Conservation (phyloP, 2,113 vertebrate genomes). For the Strix aluco region DNA sequence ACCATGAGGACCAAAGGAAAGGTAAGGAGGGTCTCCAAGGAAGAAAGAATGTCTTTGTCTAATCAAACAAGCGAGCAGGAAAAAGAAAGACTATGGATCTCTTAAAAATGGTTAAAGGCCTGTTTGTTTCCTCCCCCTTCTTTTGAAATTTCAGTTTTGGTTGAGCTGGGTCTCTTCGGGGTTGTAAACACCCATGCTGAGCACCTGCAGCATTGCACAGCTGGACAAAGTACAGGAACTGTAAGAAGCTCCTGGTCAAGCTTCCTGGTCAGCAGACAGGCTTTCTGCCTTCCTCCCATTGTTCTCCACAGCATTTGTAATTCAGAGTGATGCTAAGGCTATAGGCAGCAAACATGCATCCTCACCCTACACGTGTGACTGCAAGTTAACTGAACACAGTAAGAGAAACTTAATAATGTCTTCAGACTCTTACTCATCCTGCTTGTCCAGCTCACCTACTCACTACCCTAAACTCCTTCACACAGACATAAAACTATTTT, state of each 20-base stretch:
- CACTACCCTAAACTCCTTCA: background rate
- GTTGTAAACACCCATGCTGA: background rate
- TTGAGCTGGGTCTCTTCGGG: background rate
- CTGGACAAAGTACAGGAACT: background rate
- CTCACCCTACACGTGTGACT: background rate
- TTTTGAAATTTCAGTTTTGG: background rate
- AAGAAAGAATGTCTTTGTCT: background rate
- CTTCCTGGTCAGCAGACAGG: conserved; percentile 16
- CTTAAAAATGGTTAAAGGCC: background rate
- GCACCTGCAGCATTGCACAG: conserved; percentile 1
- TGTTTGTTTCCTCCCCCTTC: background rate
- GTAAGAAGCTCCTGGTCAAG: background rate
- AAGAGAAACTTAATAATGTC: background rate
- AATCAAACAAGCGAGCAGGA: background rate
- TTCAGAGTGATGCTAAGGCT: background rate
- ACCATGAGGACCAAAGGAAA: background rate
- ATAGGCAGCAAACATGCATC: background rate
- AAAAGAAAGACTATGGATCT: background rate
- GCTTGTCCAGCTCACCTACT: background rate
- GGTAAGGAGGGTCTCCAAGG: background rate
- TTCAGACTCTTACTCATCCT: background rate
- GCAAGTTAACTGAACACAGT: background rate
- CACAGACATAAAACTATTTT: background rate
- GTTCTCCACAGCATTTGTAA: background rate
- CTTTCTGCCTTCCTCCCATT: background rate